phyloP scores from a whole-genome alignment of 1,140 invertebrate genomes.

The Drosophila subobscura region DNA sequence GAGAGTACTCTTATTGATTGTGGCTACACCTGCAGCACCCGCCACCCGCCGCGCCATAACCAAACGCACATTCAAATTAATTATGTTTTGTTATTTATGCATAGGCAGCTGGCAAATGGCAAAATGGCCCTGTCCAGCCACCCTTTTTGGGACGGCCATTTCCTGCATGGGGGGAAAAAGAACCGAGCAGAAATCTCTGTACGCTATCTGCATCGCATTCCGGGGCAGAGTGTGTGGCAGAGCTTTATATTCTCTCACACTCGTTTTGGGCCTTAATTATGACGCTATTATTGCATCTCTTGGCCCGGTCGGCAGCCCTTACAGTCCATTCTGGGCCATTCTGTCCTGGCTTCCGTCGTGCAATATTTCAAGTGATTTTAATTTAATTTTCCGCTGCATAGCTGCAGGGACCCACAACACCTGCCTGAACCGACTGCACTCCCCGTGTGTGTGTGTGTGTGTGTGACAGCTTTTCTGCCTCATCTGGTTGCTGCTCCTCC shows the following conservation, averaged over 20 bases:
- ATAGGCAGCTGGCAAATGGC: conserved; percentile 59
- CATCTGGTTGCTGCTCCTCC: conserved; percentile 19
- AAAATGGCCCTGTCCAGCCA: conserved; percentile 20
- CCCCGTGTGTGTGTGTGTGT: conserved; percentile 8
- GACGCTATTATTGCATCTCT: conserved; percentile 63
- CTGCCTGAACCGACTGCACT: neutral
- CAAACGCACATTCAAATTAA: conserved; percentile 72
- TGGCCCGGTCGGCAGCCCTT: neutral
- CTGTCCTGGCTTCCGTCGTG: conserved; percentile 1
- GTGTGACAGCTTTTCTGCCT: conserved; percentile 41
- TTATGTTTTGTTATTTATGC: conserved; percentile 81
- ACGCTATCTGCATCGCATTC: conserved; percentile 22
- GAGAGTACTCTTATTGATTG: conserved; percentile 74
- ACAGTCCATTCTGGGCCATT: too few species aligned
- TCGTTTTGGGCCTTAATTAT: conserved; percentile 62
- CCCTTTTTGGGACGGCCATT: conserved; percentile 33
- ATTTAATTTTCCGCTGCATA: conserved; percentile 70
- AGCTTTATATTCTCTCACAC: conserved; percentile 12
- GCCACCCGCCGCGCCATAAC: too few species aligned
- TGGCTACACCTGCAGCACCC: conserved; percentile 37
- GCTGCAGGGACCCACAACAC: conserved; percentile 10
- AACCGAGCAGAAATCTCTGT: conserved; percentile 15
- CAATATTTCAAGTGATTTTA: conserved; percentile 81
- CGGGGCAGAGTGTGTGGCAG: neutral
- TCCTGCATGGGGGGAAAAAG: conserved; percentile 11